Base-by-base conservation (phyloP, 2,113 vertebrate genomes). In the Ctenodactylus gundi region DNA sequence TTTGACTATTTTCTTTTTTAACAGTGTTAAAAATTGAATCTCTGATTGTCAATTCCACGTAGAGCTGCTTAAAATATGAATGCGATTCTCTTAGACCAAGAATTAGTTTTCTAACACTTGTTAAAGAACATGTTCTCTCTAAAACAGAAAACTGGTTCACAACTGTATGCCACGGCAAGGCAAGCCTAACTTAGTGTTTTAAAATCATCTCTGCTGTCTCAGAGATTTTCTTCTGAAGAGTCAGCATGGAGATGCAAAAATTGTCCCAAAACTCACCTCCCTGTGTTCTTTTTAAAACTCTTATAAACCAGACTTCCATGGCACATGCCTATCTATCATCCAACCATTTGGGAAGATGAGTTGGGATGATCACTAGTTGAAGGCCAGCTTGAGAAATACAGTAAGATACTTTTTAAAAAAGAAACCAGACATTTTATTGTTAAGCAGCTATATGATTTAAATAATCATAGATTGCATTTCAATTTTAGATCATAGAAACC, bases 41-140 rank as follows among this genome's bases (percentile, higher is more conserved):
- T 90, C 17, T 77, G 49, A 41, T 76, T 88, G 23, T 95, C 58
- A 68, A 77, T 96, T 96, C n/a, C 67, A 60, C 95, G 75, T n/a
- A 90, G 7, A 84, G 70, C 6, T 84, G 25, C 25, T 95, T 90
- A 75, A 84, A 88, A 87, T 55, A 44, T 73, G 23, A 93, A 6
- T 53, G 46, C 55, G 4, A 64, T 88, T 86, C 0, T 34, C 15
- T 29, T 88, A 36, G 76, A 80, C 14, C 34, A n/a, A 62, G 20
- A 60, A 60, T 87, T 85, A 77, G 62, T 95, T 90, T 88, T 23
- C 68, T 88, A 36, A 65, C 5, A 44, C 20, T 92, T 18, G 15
- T 90, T 75, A 67, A 34, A 2, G 20, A 53, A 13, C 17, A 44
- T n/a, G 5, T 64, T 88, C 4, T 64, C 9, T 73, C 27, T 84